Base-by-base conservation (phyloP, 1,140 invertebrate species). In the Charaxes varanes region DNA sequence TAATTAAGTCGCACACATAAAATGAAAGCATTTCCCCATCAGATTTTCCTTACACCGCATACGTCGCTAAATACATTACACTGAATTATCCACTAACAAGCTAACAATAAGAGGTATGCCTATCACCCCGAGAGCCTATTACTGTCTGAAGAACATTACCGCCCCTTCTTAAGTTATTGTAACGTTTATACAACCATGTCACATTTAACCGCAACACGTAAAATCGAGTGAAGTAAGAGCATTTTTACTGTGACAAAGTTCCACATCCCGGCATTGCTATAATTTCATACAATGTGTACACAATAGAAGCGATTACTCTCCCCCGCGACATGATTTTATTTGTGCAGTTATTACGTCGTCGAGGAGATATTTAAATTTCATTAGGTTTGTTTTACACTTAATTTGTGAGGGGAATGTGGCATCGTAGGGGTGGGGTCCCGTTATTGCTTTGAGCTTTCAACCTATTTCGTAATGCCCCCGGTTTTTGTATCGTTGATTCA, bases 351-450 rank as follows among this genome's bases (percentile, higher is more conserved):
- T 80, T 77, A 68, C 65, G 66, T 63, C 62, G 72, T 56, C 62
- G 61, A 66, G 61, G 71, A 79, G 74, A 80, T 82, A 82, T 82
- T 80, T 80, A 80, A 82, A 82, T 82, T 80, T 78, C 78, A 82
- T 82, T 82, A 79, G 78, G 76, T 82, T 82, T 82, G 78, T 82
- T 82, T 82, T 82, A 80, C 78, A 82, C 73, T 83, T 82, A 82
- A 82, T 82, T 82, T 82, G 76, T 66, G 70, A 80, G 73, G 78
- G 78, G 74, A 60, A 52, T 61, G 61, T 53, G 57, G 53, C 67
- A 73, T 73, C 50, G 57, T 27, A 52, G 54, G 68, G 70, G 74
- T 71, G 74, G 72, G 51, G 64, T 53, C 42, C 61, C 32, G 52
- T 70, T 73, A 72, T 78, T 73, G 61, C 56, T 61, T 49, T 54